Percentiles rank a stretch among this genome's conserved stretches.
Evolutionary conservation across 2,797 vertebrate species (phyloP).

Genomic region (Antennarius maculatus): DNA sequence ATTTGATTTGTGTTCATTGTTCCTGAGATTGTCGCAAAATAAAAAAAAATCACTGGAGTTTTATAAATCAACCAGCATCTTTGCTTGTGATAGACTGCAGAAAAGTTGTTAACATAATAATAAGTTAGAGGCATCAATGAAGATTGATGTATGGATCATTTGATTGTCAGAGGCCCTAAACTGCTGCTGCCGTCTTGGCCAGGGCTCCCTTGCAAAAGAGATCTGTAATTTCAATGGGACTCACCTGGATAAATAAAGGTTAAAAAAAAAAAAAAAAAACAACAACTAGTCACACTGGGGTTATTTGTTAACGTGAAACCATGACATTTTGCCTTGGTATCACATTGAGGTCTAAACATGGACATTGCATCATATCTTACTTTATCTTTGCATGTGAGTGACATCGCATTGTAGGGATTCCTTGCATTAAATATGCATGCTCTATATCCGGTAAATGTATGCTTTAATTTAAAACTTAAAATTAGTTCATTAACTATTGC

Average conservation of each 20-base stretch:
- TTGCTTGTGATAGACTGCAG: background rate
- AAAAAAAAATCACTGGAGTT: no score
- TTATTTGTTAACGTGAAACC: slow-evolving; percentile 5
- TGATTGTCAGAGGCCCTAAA: background rate
- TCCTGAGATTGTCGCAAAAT: background rate
- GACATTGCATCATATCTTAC: background rate
- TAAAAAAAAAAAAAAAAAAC: no score
- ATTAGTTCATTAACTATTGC: slow-evolving; percentile 25
- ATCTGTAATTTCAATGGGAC: no score
- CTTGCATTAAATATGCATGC: background rate
- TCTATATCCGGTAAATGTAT: background rate
- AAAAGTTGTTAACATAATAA: background rate
- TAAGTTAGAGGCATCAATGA: background rate
- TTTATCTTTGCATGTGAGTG: background rate
- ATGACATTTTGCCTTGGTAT: background rate
- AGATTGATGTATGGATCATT: slow-evolving; percentile 1
- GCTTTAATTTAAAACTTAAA: slow-evolving; percentile 12
- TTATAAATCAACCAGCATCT: background rate
- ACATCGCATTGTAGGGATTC: background rate
- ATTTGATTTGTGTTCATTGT: background rate
- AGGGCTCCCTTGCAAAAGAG: no score
- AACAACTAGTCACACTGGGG: background rate
- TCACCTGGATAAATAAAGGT: no score
- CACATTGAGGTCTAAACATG: no score
- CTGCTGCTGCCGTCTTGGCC: no score